These are phyloP conservation scores for Tachypleus tridentatus DNA, from an alignment of 1,140 invertebrate species.

Conservation along the genomic window DNA sequence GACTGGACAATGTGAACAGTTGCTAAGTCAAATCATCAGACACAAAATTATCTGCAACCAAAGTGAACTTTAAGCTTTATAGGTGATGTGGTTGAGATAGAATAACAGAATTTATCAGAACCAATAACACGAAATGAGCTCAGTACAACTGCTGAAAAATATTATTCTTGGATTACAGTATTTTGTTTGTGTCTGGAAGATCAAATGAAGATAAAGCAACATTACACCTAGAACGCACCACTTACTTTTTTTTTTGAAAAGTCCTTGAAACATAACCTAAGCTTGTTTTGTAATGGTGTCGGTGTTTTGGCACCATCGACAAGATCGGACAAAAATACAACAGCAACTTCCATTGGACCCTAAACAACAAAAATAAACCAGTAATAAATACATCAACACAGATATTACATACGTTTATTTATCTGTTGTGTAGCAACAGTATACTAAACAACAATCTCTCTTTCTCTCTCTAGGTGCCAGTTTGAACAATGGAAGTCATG, in stretches of 20 bases:
- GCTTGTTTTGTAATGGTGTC: slow-evolving; percentile 64
- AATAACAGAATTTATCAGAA: neutral
- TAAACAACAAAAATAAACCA: slow-evolving; percentile 1
- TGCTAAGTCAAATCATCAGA: no score
- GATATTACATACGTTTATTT: no score
- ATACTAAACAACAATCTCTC: no score
- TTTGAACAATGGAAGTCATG: no score
- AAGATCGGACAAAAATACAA: slow-evolving; percentile 73
- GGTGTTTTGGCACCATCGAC: slow-evolving; percentile 60
- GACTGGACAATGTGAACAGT: no score
- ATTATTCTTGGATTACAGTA: no score
- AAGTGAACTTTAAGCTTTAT: neutral
- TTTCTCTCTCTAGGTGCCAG: no score
- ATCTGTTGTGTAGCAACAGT: no score
- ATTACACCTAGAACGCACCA: neutral
- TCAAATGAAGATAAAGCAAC: no score
- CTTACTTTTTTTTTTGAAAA: slow-evolving; percentile 88
- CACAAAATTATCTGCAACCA: no score
- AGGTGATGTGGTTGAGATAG: neutral
- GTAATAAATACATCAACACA: no score
- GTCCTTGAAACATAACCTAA: slow-evolving; percentile 89
- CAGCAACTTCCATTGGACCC: slow-evolving; percentile 90
- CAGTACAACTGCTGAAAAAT: slow-evolving; percentile 1
- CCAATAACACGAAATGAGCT: neutral
- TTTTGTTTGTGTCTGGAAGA: no score